Conservation (phyloP, 2,888 invertebrate species). For the Euplexia lucipara region DNA sequence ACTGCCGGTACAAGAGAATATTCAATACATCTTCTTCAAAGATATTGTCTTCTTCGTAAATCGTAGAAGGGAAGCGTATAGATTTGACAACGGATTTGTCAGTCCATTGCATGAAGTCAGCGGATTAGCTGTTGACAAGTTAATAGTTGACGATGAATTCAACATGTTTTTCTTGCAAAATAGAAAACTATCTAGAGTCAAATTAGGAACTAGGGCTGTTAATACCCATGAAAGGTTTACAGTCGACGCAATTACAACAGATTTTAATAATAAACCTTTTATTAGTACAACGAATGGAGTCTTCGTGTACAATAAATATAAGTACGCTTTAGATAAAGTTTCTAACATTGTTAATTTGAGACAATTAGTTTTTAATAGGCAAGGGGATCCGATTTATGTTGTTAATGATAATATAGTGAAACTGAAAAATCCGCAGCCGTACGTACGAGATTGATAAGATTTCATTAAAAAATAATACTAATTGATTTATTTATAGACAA, state of each 20-base stretch:
- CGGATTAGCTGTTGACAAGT: conserved; percentile 73
- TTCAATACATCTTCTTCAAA: conserved; percentile 78
- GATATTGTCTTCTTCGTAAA: conserved; percentile 80
- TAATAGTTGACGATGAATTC: conserved; percentile 81
- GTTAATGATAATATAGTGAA: conserved; percentile 79
- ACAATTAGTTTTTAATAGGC: conserved; percentile 78
- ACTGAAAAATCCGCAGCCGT: conserved; percentile 69
- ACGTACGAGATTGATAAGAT: conserved; percentile 49
- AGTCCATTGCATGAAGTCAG: conserved; percentile 74
- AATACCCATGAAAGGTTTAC: conserved; percentile 77
- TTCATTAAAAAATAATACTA: conserved; percentile 18
- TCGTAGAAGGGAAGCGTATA: conserved; percentile 74
- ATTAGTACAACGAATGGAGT: conserved; percentile 77
- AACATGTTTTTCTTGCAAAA: conserved; percentile 80
- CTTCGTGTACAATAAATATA: conserved; percentile 83
- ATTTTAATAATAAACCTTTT: conserved; percentile 75
- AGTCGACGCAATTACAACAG: conserved; percentile 74
- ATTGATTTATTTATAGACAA: conserved; percentile 47
- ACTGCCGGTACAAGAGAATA: conserved; percentile 78
- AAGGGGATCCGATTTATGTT: conserved; percentile 80
- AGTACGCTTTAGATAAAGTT: conserved; percentile 81
- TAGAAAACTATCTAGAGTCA: conserved; percentile 76
- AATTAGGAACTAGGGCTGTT: conserved; percentile 78
- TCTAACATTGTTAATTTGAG: conserved; percentile 75
- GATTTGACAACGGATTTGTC: conserved; percentile 78